These are phyloP conservation scores for Cephus pygmeus DNA, from an alignment of 2,888 invertebrate genomes.

Conservation along the genomic window DNA sequence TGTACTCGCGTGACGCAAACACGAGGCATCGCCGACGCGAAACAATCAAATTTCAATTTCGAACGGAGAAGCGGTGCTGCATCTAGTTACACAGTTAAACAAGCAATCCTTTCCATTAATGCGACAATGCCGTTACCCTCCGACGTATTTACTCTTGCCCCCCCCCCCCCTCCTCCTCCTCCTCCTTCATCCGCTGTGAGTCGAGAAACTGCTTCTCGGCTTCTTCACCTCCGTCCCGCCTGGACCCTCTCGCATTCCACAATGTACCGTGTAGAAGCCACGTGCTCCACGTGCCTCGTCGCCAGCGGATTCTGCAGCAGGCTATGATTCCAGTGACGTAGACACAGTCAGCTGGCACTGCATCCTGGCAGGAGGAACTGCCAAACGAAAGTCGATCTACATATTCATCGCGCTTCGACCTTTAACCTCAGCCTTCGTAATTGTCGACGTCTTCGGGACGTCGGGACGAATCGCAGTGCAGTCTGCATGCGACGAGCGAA, in stretches of 20 bases:
- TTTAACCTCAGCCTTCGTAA: not conserved
- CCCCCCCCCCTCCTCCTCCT: constrained; percentile 6
- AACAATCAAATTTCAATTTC: constrained; percentile 64
- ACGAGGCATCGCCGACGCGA: constrained; percentile 40
- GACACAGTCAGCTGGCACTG: too few relatives aligned
- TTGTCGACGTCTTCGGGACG: not conserved
- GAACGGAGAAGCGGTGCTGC: constrained; percentile 53
- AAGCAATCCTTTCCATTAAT: constrained; percentile 64
- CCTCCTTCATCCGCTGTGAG: not conserved
- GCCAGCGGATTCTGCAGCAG: not conserved
- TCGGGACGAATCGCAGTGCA: constrained; percentile 2
- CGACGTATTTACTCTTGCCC: constrained; percentile 49
- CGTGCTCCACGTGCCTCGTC: not conserved
- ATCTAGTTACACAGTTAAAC: constrained; percentile 55
- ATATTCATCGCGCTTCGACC: constrained; percentile 39
- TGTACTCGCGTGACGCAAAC: constrained; percentile 7
- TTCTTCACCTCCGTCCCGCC: constrained; percentile 1
- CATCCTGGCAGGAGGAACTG: not conserved
- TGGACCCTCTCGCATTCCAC: not conserved
- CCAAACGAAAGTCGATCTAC: constrained; percentile 35
- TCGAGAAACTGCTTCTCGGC: constrained; percentile 10
- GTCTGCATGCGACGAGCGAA: not conserved
- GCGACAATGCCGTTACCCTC: constrained; percentile 57
- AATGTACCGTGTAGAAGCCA: too few relatives aligned
- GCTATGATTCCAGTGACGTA: too few relatives aligned